Base-by-base conservation (phyloP, 2,113 vertebrate genomes). In the Zosterops pallidus region DNA sequence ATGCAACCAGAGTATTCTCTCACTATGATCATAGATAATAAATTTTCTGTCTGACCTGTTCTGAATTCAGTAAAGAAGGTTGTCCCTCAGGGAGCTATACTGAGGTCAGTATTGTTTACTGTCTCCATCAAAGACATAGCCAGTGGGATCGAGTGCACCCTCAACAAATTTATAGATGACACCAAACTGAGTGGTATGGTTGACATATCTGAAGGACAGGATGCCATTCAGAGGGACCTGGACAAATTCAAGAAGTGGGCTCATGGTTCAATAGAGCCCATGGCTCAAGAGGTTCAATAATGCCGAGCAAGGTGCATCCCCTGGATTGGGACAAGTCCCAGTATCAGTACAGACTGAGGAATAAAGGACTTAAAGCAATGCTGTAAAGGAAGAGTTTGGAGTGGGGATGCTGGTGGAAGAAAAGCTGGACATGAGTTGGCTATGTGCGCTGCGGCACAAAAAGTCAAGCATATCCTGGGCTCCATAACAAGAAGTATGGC, bases 131-230 rank as follows among this genome's bases (percentile, higher is more conserved):
- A 14, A 55, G 9, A n/a, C 25, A 41, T 2, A 50, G 29, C 28
- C 29, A 53, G 8, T 50, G 13, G 12, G 23, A 62, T 42, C 0
- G 0, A 64, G 44, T 12, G 7, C 11, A 35, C 4, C 7, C 28
- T 72, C n/a, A 46, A 23, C 25, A 74, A 21, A 59, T 62, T 24
- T 55, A 31, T 22, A n/a, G 42, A 8, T n/a, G 12, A 13, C 20
- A 63, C 31, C 16, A 42, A 75, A 18, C 9, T 55, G 26, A 63
- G 20, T 44, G 19, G 13, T 75, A 14, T 5, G 2, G 22, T 3
- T 69, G 62, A 69, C 69, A 74, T 1, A 8, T 25, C 7, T 44
- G 31, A 56, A 31, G 49, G 33, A 20, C 0, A 1, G 20, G 49
- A 56, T 50, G 7, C 5, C 6, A 35, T 39, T 9, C 44, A 52